These are phyloP conservation scores for Elysia chlorotica DNA, from an alignment of 1,140 invertebrate genomes.

Conservation along the genomic window DNA sequence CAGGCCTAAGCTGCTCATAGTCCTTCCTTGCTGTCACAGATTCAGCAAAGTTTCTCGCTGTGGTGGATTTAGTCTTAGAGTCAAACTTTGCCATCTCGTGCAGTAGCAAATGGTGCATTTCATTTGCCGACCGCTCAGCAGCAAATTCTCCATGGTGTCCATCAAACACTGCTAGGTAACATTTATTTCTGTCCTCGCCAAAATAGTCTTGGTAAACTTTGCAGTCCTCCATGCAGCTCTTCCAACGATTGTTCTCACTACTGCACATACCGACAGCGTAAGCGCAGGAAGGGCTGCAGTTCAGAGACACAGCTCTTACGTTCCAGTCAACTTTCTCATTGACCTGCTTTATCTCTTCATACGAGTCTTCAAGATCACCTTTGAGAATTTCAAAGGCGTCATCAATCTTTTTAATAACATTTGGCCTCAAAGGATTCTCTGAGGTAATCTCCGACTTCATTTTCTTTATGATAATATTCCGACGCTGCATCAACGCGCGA, in stretches of 20 bases:
- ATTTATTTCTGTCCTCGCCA: conserved; percentile 56
- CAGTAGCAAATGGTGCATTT: conserved; percentile 54
- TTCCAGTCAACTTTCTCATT: conserved; percentile 37
- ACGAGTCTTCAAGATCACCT: conserved; percentile 42
- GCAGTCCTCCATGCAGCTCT: conserved; percentile 57
- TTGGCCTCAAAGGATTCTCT: conserved; percentile 36
- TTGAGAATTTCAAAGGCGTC: conserved; percentile 58
- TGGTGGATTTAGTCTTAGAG: conserved; percentile 44
- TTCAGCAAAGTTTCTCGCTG: conserved; percentile 34
- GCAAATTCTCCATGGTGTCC: conserved; percentile 57
- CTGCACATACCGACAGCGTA: conserved; percentile 52
- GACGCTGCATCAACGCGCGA: conserved; percentile 37
- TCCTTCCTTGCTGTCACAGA: conserved; percentile 35
- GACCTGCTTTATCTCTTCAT: conserved; percentile 31
- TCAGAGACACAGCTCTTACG: conserved; percentile 40
- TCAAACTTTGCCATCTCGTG: conserved; percentile 53
- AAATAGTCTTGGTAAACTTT: conserved; percentile 56
- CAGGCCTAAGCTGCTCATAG: conserved; percentile 45
- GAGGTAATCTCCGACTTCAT: conserved; percentile 30
- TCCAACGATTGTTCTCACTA: conserved; percentile 50
- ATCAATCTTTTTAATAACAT: conserved; percentile 47
- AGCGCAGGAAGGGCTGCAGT: conserved; percentile 49
- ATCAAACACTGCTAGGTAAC: conserved; percentile 57
- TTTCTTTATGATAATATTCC: conserved; percentile 41
- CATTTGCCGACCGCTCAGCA: conserved; percentile 50